These are phyloP conservation scores for Acronicta psi DNA, from an alignment of 2,888 invertebrate species.

Conservation along the genomic window DNA sequence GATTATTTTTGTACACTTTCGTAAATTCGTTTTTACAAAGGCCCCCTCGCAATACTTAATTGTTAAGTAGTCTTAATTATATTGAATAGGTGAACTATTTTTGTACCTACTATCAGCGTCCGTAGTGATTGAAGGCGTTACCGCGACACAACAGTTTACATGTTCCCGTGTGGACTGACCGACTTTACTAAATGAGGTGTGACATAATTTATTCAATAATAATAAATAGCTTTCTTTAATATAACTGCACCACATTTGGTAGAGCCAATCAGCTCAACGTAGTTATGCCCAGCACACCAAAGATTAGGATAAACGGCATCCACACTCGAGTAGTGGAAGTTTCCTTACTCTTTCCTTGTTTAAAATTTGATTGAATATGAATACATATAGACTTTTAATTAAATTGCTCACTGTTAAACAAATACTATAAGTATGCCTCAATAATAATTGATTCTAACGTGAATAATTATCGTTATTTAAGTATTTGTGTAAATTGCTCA, in stretches of 20 bases:
- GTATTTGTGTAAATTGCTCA: constrained; percentile 79
- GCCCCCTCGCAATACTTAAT: constrained; percentile 86
- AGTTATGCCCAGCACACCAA: constrained; percentile 86
- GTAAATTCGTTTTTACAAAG: constrained; percentile 57
- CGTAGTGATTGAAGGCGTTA: constrained; percentile 83
- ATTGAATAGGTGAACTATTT: constrained; percentile 88
- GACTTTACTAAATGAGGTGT: constrained; percentile 67
- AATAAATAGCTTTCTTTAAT: constrained; percentile 51
- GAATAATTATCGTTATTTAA: constrained; percentile 67
- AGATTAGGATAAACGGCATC: constrained; percentile 84
- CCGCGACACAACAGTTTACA: constrained; percentile 74
- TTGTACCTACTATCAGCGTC: constrained; percentile 86
- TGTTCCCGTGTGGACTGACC: constrained; percentile 73
- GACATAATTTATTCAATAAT: constrained; percentile 52
- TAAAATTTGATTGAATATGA: constrained; percentile 64
- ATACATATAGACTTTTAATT: constrained; percentile 63
- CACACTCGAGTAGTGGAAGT: constrained; percentile 69
- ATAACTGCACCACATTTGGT: constrained; percentile 58
- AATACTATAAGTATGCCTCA: constrained; percentile 75
- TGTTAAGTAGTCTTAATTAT: constrained; percentile 88
- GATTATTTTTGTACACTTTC: constrained; percentile 59
- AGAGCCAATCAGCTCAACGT: constrained; percentile 68
- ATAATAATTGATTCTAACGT: constrained; percentile 73
- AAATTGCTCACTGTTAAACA: constrained; percentile 72
- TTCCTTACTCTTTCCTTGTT: constrained; percentile 62